Percentiles rank a stretch among this genome's conserved stretches.
These are phyloP conservation scores for Rhyacophila evoluta DNA, from an alignment of 2,888 invertebrate genomes.

Conservation along the genomic window DNA sequence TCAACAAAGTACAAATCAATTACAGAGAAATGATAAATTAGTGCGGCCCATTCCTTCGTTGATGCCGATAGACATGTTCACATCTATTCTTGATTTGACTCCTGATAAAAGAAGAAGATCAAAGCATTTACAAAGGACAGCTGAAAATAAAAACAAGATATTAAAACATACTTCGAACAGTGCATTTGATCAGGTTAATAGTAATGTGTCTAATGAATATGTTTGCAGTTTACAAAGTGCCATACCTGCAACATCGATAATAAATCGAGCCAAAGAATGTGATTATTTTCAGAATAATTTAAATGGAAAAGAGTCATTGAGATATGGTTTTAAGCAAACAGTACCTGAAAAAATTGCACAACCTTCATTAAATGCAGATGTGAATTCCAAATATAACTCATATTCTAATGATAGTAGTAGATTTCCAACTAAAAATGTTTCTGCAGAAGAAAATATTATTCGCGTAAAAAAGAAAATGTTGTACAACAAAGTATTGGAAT, in stretches of 20 bases:
- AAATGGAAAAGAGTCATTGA: background rate
- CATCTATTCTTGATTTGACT: slow-evolving; percentile 1
- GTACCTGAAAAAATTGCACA: background rate
- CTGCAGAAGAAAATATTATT: background rate
- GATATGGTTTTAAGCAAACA: slow-evolving; percentile 20
- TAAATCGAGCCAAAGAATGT: background rate
- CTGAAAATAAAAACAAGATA: background rate
- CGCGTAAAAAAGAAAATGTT: slow-evolving; percentile 58
- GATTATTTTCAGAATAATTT: background rate
- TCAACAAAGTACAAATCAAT: too few species aligned
- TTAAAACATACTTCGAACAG: slow-evolving; percentile 40
- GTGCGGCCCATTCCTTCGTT: slow-evolving; percentile 54
- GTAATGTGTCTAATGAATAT: background rate
- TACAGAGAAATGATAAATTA: slow-evolving; percentile 46
- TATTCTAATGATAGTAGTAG: background rate
- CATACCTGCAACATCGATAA: background rate
- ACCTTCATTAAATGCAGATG: background rate
- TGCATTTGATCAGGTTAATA: slow-evolving; percentile 47
- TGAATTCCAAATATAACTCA: background rate
- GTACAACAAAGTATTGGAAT: slow-evolving; percentile 69
- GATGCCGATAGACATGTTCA: slow-evolving; percentile 49
- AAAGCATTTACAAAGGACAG: slow-evolving; percentile 7
- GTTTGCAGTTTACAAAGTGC: background rate
- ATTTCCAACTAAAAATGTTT: background rate
- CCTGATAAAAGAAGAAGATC: background rate